Evolutionary conservation across 2,113 vertebrate genomes (phyloP).

Genomic region (Hyperoodon ampullatus): DNA sequence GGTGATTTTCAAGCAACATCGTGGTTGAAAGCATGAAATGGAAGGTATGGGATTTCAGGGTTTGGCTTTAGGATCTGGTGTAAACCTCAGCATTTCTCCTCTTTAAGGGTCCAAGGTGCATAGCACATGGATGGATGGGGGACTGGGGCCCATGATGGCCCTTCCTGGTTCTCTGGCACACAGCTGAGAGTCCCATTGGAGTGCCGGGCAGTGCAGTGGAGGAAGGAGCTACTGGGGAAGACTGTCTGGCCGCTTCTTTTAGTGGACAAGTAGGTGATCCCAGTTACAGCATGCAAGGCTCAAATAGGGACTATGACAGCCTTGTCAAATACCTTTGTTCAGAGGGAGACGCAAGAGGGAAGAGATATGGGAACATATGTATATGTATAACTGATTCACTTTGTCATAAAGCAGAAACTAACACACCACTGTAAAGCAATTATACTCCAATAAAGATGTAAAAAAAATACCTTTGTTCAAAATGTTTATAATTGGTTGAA

Average conservation of each 20-base stretch:
- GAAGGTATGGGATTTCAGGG: not conserved
- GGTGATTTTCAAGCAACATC: not conserved
- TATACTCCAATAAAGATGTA: no score
- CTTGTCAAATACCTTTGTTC: not conserved
- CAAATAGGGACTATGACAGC: rapidly evolving
- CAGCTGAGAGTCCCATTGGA: not conserved
- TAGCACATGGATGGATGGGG: rapidly evolving
- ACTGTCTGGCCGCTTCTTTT: not conserved
- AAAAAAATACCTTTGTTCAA: not conserved
- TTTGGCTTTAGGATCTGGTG: not conserved
- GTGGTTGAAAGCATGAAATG: rapidly evolving
- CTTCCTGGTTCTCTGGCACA: rapidly evolving
- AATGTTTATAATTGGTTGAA: rapidly evolving
- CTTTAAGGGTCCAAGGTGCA: rapidly evolving
- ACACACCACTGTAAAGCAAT: no score
- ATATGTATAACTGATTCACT: no score
- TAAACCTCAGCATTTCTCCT: not conserved
- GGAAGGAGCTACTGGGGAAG: not conserved
- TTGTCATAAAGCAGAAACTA: no score
- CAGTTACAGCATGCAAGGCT: not conserved
- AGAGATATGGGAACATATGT: no score
- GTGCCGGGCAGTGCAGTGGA: rapidly evolving
- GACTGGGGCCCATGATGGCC: rapidly evolving
- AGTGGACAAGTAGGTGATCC: no score
- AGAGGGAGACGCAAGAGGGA: no score